Conservation (phyloP, 1,140 invertebrate genomes). For the Steinernema khuongi region DNA sequence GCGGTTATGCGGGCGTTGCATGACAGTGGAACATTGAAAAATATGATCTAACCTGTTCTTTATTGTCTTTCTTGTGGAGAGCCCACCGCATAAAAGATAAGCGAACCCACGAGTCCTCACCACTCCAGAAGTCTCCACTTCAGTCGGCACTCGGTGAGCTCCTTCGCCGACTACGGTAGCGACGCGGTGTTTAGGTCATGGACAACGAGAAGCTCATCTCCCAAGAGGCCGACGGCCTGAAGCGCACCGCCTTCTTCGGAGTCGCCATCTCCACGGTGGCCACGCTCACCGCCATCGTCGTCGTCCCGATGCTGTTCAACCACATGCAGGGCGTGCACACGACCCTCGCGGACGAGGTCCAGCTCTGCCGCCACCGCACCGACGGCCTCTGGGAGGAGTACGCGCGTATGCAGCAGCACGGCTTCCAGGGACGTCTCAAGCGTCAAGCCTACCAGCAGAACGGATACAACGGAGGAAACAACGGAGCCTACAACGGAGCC, state of each 20-base stretch:
- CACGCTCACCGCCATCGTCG: slow-evolving; percentile 37
- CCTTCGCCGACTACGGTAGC: no score
- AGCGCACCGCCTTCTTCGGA: slow-evolving; percentile 38
- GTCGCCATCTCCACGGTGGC: slow-evolving; percentile 40
- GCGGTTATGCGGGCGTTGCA: no score
- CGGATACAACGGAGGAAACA: not conserved
- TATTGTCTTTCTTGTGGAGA: no score
- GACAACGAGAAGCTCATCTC: not conserved
- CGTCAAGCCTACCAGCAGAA: slow-evolving; percentile 17
- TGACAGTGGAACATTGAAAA: no score
- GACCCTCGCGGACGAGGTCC: slow-evolving; percentile 34
- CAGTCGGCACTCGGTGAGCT: no score
- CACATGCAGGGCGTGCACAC: slow-evolving; percentile 42
- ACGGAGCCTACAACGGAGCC: not conserved
- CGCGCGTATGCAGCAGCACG: slow-evolving; percentile 22
- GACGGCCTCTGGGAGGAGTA: slow-evolving; percentile 39
- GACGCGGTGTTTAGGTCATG: not conserved
- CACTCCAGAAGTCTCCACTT: no score
- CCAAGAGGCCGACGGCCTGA: not conserved
- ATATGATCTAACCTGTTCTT: no score
- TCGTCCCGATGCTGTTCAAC: slow-evolving; percentile 43
- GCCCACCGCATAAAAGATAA: no score
- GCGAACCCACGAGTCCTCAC: no score
- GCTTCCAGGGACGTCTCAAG: slow-evolving; percentile 27
- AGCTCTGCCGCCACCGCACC: slow-evolving; percentile 38